Percentiles rank a stretch among this genome's conserved stretches.
phyloP scores from a whole-genome alignment of 2,797 vertebrate species.

The Buceros bicornis region DNA sequence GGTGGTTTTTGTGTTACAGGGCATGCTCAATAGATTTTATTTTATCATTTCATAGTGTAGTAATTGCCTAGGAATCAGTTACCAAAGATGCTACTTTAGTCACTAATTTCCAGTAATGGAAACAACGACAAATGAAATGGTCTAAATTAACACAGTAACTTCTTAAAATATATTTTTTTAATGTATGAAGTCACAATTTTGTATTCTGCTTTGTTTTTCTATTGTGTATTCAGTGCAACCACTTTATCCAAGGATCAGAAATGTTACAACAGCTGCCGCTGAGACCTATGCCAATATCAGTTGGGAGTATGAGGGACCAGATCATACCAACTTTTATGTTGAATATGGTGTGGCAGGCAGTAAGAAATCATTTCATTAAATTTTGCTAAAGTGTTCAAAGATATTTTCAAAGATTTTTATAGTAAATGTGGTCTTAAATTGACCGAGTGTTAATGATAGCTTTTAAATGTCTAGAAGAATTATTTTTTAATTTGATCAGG shows the following conservation, averaged over 20 bases:
- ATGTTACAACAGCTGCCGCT: constrained; percentile 86
- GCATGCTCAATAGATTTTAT: neutral
- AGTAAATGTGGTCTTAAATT: constrained; percentile 7
- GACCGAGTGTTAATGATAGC: constrained; percentile 17
- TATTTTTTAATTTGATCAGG: neutral
- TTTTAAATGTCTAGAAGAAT: constrained; percentile 21
- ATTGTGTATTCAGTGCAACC: constrained; percentile 86
- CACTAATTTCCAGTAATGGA: constrained; percentile 22
- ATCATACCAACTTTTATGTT: constrained; percentile 91
- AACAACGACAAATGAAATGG: neutral
- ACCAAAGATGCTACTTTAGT: neutral
- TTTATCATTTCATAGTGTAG: neutral
- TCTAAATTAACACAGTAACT: constrained; percentile 30
- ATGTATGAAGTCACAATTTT: constrained; percentile 55
- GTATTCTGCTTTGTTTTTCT: constrained; percentile 84
- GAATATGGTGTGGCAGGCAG: constrained; percentile 93
- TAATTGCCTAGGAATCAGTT: constrained; percentile 27
- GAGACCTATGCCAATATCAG: constrained; percentile 91
- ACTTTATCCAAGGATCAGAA: constrained; percentile 87
- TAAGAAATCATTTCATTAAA: constrained; percentile 87
- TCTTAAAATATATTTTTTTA: neutral
- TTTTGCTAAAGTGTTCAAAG: constrained; percentile 58
- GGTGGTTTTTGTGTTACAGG: neutral
- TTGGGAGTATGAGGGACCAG: constrained; percentile 95
- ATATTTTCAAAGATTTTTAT: constrained; percentile 49